Evolutionary conservation across 1,140 invertebrate genomes (phyloP).

Genomic region (Danaus melanippus): DNA sequence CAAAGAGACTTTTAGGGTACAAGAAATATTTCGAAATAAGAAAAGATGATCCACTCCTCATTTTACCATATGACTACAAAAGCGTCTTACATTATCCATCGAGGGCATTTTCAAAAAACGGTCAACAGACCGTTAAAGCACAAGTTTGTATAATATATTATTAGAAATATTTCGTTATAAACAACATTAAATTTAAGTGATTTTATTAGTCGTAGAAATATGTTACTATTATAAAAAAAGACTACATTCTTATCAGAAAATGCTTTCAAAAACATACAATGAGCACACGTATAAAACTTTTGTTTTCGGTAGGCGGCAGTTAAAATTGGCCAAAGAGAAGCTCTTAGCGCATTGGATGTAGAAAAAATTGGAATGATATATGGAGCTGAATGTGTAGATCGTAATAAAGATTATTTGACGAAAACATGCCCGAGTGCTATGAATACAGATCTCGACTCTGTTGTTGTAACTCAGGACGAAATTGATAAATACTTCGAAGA

Average conservation of each 20-base stretch:
- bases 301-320: slow-evolving; percentile 9
- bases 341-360: slow-evolving; percentile 47
- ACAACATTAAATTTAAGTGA: too few species aligned
- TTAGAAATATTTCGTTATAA: too few species aligned
- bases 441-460: slow-evolving; percentile 14
- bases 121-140: slow-evolving; percentile 77
- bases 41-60: slow-evolving; percentile 66
- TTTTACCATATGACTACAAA: slow-evolving; percentile 82
- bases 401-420: slow-evolving; percentile 49
- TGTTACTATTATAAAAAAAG: too few species aligned
- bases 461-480: slow-evolving; percentile 23
- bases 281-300: too few species aligned
- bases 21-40: slow-evolving; percentile 80
- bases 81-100: slow-evolving; percentile 88
- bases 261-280: too few species aligned
- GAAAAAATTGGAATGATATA: slow-evolving; percentile 49
- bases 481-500: slow-evolving; percentile 48
- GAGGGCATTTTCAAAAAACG: slow-evolving; percentile 83
- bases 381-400: slow-evolving; percentile 41
- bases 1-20: slow-evolving; percentile 61
- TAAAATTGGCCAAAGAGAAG: slow-evolving; percentile 53
- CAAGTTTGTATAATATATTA: slow-evolving; percentile 28
- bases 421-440: slow-evolving; percentile 56
- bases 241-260: too few species aligned
- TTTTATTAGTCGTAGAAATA: too few species aligned